Evolutionary conservation across 1,140 invertebrate species (phyloP).

Genomic region (Idris sp.): DNA sequence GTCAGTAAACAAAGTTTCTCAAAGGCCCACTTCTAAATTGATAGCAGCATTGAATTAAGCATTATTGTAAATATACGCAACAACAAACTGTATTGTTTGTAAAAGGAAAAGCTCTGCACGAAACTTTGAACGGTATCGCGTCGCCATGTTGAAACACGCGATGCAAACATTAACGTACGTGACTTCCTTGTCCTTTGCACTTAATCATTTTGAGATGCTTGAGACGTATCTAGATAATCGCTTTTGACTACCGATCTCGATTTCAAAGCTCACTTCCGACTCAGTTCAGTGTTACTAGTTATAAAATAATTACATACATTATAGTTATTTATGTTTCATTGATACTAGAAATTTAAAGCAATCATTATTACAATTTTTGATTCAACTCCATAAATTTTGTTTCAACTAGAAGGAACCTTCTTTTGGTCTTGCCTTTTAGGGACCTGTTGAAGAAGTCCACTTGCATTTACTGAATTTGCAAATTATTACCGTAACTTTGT

Average conservation of each 20-base stretch:
- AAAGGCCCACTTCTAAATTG: no score
- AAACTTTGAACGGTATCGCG: conserved; percentile 21
- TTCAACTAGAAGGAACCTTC: no score
- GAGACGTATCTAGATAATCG: conserved; percentile 45
- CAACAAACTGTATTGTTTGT: conserved; percentile 28
- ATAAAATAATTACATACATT: conserved; percentile 71
- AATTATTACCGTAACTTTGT: conserved; percentile 16
- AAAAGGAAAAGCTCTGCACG: conserved; percentile 21
- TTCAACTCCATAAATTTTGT: no score
- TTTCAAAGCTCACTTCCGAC: conserved; percentile 42
- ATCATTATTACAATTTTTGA: no score
- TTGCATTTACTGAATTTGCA: conserved; percentile 32
- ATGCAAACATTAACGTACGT: conserved; percentile 61
- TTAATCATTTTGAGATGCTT: conserved; percentile 40
- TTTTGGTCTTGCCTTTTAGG: no score
- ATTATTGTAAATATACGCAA: conserved; percentile 41
- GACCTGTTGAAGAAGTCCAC: conserved; percentile 26
- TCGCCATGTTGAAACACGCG: conserved; percentile 36
- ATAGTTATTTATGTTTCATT: conserved; percentile 71
- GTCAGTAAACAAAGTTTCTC: conserved; percentile 7
- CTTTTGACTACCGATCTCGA: conserved; percentile 47
- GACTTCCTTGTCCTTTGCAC: conserved; percentile 18
- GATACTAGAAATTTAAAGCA: no score
- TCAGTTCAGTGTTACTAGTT: conserved; percentile 63
- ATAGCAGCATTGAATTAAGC: conserved; percentile 29